Base-by-base conservation (phyloP, 2,888 invertebrate genomes). In the Petrophora chlorosata region DNA sequence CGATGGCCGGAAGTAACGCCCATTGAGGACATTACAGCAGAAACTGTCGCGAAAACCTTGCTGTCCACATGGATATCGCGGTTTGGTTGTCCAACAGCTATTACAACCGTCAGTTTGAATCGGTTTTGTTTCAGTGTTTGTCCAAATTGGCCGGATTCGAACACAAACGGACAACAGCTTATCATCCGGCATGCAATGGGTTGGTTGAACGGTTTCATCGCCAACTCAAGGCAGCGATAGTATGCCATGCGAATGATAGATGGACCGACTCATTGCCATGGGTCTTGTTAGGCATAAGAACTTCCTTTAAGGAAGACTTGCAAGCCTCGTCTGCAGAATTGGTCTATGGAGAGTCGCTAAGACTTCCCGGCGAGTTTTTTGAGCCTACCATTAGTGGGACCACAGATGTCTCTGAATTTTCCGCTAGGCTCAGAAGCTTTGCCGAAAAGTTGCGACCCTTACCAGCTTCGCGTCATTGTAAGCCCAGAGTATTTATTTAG, bases 31-130 rank as follows among this genome's bases (percentile, higher is more conserved):
- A 79, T 78, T n/a, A 73, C 76, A 0, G 81, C 79, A 0, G 73
- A 72, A 41, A 73, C 76, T 0, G 70, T 75, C 1, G 78, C 76
- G 0, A 35, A 50, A 9, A 67, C 74, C 2, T 64, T 88, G 3
- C 1, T 59, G 0, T 41, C 43, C 4, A 46, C 52, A 0, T 70
- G 69, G 69, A 56, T 67, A 3, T 22, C 62, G 1, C 42, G 67
- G 2, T 64, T 64, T 28, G 67, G 65, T 3, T 61, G 61, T 17
- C 67, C 67, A 1, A 17, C 23, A 26, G 42, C 33, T 2, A 74
- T 73, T 2, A 75, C 1, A n/a, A n/a, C n/a, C n/a, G n/a, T n/a
- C 78, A 82, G 55, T 16, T 65, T 67, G 46, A 64, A 45, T 52
- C 56, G 0, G 8, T 25, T 0, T 41, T 61, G 0, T 58, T 61